Base-by-base conservation (phyloP, 1,140 invertebrate genomes). In the Helicoverpa zea region DNA sequence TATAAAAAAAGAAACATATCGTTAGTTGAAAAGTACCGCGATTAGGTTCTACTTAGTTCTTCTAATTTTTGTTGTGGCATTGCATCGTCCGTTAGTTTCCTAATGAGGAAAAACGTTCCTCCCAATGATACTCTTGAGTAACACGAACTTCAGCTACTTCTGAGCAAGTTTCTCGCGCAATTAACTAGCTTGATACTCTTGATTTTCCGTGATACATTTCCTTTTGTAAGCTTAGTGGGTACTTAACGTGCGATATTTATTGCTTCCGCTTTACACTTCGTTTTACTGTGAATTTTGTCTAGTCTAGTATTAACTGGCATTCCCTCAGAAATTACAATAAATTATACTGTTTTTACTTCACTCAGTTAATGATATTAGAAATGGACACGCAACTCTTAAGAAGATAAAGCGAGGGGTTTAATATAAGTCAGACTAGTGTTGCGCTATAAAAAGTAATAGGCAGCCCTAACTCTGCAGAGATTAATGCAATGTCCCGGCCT, bases 71-170 rank as follows among this genome's bases (percentile, higher is more conserved):
- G 52, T 75, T 80, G 74, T 52, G 68, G 79, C 70, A 64, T 47
- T 74, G 68, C 72, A 84, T 81, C 82, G 81, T 87, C 84, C 82
- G 80, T 86, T 85, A 86, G 80, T 54, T 49, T 80, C 79, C 83
- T 90, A 88, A 90, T 90, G 88, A 89, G 88, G 88, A 90, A 90
- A 90, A 90, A 90, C 83, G 86, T 84, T 84, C 78, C 59, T 83
- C 81, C 78, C 82, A 86, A 81, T 87, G 83, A 86, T 89, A 84
- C 83, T 74, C 76, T 78, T 72, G 61, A 80, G 82, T 73, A 85
- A 82, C 77, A 84, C 80, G 85, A 88, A 87, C 66, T 86, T 90
- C 79, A 59, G 70, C 73, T 80, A 76, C 75, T 72, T 82, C 77
- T 81, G 80, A 83, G 80, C 75, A 86, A 87, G 76, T 86, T 86